A percentile compares a stretch with the other conserved stretches of the same genome.
phyloP scores from a whole-genome alignment of 2,113 vertebrate genomes.

The Cephalopholis sonnerati region DNA sequence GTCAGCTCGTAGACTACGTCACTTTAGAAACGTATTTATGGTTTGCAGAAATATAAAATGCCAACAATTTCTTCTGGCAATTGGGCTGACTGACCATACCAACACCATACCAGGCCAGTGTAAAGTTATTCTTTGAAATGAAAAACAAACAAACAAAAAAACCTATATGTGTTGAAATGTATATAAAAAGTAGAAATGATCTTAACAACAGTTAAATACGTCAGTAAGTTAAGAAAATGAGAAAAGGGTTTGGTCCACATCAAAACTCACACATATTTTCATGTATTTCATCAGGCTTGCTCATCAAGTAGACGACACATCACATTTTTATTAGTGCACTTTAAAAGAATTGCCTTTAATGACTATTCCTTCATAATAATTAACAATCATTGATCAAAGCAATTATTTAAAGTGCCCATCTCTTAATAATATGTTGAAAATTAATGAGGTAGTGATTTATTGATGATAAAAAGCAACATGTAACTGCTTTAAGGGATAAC shows the following conservation, averaged over 20 bases:
- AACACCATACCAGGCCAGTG: too few species aligned
- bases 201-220: too few species aligned
- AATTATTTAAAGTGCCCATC: constrained; percentile 1
- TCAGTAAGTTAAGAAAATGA: neutral
- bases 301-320: neutral
- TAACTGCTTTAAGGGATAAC: constrained; percentile 19
- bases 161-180: neutral
- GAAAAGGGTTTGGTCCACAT: neutral
- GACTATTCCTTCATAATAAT: neutral
- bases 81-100: too few species aligned
- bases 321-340: neutral
- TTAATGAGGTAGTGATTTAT: constrained; percentile 36
- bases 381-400: constrained; percentile 24
- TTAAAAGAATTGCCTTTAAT: constrained; percentile 4
- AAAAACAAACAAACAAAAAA: neutral
- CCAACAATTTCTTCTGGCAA: too few species aligned
- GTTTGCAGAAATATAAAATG: too few species aligned
- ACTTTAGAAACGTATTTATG: too few species aligned
- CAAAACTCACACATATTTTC: neutral
- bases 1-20: too few species aligned
- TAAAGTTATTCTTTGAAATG: neutral
- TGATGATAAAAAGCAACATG: constrained; percentile 15
- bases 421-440: constrained; percentile 2
- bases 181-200: neutral
- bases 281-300: constrained; percentile 31